Percentiles rank a stretch among this genome's conserved stretches.
Evolutionary conservation across 2,797 vertebrate genomes (phyloP).

Genomic region (Hydrocynus forskahlii): DNA sequence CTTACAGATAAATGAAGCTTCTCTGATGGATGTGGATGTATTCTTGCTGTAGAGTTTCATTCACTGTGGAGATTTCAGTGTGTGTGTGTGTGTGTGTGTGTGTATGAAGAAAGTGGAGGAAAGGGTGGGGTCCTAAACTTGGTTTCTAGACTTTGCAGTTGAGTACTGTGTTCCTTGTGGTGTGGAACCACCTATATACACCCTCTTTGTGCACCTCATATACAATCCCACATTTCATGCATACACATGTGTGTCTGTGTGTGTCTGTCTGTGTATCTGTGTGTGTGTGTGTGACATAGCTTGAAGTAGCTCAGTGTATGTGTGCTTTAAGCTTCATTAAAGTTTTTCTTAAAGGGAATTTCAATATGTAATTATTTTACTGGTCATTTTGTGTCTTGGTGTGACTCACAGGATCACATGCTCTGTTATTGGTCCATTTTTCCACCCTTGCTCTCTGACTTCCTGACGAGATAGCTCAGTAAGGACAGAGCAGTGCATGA

Average conservation of each 20-base stretch:
- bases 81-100: background rate
- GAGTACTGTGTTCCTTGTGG: background rate
- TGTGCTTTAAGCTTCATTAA: background rate
- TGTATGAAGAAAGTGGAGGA: background rate
- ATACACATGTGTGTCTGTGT: too few relatives aligned
- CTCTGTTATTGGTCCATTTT: constrained; percentile 3
- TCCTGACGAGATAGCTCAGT: background rate
- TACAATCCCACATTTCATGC: too few relatives aligned
- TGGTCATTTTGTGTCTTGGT: background rate
- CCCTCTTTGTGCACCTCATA: background rate
- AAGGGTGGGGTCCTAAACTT: background rate
- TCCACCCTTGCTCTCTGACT: constrained; percentile 44
- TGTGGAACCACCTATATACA: background rate
- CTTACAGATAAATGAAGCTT: background rate
- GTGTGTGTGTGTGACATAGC: too few relatives aligned
- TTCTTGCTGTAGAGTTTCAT: background rate
- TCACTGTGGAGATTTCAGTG: too few relatives aligned
- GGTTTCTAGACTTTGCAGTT: background rate
- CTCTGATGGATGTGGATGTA: background rate
- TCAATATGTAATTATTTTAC: background rate
- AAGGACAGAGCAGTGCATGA: background rate
- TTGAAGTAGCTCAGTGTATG: too few relatives aligned
- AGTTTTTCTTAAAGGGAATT: background rate
- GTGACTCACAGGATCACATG: constrained; percentile 23
- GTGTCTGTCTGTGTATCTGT: too few relatives aligned